These are phyloP conservation scores for Orchesella flavescens DNA, from an alignment of 2,888 invertebrate species.

Conservation along the genomic window DNA sequence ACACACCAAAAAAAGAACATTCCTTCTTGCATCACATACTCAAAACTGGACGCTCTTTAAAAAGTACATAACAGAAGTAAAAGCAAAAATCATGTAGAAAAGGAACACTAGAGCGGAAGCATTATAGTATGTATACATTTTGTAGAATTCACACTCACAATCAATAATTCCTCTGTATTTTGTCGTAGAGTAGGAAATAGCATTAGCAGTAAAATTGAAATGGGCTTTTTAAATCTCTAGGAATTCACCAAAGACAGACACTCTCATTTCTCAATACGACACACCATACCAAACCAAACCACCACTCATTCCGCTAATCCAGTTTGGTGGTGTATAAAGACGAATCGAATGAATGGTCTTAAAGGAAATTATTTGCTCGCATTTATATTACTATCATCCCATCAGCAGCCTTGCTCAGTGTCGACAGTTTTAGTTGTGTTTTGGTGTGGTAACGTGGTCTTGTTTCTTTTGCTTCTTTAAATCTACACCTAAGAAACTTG, in stretches of 20 bases:
- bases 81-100: not conserved
- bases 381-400: too few species aligned
- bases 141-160: slow-evolving; percentile 21
- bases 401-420: too few species aligned
- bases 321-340: too few species aligned
- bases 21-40: too few species aligned
- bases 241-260: slow-evolving; percentile 54
- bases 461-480: too few species aligned
- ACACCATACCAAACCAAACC: too few species aligned
- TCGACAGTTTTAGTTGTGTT: too few species aligned
- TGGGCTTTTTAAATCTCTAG: slow-evolving; percentile 57
- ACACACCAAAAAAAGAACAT: not conserved
- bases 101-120: not conserved
- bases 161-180: slow-evolving; percentile 43
- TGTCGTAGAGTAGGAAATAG: not conserved
- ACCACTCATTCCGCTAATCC: too few species aligned
- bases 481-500: too few species aligned
- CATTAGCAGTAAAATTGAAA: slow-evolving; percentile 61
- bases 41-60: too few species aligned
- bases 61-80: not conserved
- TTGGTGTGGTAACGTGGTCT: too few species aligned
- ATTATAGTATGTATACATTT: too few species aligned
- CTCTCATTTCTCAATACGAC: slow-evolving; percentile 43
- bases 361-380: slow-evolving; percentile 57
- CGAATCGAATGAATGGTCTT: slow-evolving; percentile 27